A percentile compares a stretch with the other conserved stretches of the same genome.
Evolutionary conservation across 2,797 vertebrate species (phyloP).

Genomic region (Melanotaenia trifasciata): DNA sequence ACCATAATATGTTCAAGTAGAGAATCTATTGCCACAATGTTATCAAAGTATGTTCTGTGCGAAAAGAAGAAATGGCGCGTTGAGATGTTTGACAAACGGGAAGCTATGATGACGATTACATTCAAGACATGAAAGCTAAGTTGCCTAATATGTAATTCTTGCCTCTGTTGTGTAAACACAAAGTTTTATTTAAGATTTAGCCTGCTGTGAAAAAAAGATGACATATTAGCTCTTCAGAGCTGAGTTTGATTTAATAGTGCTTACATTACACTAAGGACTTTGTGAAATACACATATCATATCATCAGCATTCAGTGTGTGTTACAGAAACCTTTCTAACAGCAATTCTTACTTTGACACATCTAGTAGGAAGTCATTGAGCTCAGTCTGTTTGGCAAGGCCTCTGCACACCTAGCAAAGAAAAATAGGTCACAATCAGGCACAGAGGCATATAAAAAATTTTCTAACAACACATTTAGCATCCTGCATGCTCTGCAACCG

Average conservation of each 20-base stretch:
- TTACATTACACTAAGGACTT: slow-evolving; percentile 23
- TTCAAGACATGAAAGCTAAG: slow-evolving; percentile 67
- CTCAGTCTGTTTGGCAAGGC: slow-evolving; percentile 98
- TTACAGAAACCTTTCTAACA: slow-evolving; percentile 21
- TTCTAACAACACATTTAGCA: slow-evolving; percentile 23
- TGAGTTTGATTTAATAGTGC: slow-evolving; percentile 1
- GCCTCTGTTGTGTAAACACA: slow-evolving; percentile 26
- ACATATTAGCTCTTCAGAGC: slow-evolving; percentile 12
- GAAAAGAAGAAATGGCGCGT: slow-evolving; percentile 76
- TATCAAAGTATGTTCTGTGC: slow-evolving; percentile 99
- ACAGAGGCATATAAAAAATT: slow-evolving; percentile 19
- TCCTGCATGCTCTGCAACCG: slow-evolving; percentile 43
- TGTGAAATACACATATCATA: slow-evolving; percentile 8
- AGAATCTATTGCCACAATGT: slow-evolving; percentile 99
- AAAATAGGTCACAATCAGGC: slow-evolving; percentile 36
- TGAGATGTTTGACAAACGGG: slow-evolving; percentile 75
- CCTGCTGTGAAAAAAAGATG: slow-evolving; percentile 23
- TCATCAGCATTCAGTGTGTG: slow-evolving; percentile 8
- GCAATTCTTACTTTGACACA: slow-evolving; percentile 95
- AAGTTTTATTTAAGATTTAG: slow-evolving; percentile 28
- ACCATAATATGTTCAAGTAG: slow-evolving; percentile 99
- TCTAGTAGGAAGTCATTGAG: slow-evolving; percentile 99
- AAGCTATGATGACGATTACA: slow-evolving; percentile 71
- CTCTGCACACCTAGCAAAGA: slow-evolving; percentile 91
- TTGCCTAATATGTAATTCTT: slow-evolving; percentile 42